A percentile compares a stretch with the other conserved stretches of the same genome.
Evolutionary conservation across 1,140 invertebrate species (phyloP).

Genomic region (Procambarus clarkii): DNA sequence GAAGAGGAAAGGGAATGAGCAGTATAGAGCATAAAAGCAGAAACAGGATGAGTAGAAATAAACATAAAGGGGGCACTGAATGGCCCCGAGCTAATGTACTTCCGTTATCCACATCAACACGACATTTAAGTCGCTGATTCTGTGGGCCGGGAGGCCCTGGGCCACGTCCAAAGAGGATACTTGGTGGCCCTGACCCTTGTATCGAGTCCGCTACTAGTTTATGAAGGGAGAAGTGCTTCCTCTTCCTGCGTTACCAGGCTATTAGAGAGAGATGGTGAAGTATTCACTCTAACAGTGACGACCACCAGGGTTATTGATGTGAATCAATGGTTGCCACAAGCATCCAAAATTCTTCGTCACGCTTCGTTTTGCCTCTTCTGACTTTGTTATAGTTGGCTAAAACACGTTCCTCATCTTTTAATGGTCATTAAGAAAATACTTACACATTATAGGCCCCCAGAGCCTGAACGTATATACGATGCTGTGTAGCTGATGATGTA

Average conservation of each 20-base stretch:
- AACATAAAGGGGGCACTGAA: not conserved
- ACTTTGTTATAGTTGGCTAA: not conserved
- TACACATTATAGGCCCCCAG: too few species aligned
- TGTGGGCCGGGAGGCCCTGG: too few species aligned
- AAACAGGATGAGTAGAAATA: not conserved
- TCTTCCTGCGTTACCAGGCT: constrained; percentile 14
- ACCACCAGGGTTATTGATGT: constrained; percentile 17
- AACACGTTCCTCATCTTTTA: too few species aligned
- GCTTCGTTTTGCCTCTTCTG: not conserved
- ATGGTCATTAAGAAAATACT: too few species aligned
- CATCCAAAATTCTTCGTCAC: not conserved
- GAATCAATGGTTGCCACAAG: not conserved
- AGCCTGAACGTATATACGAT: too few species aligned
- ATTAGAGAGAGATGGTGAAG: not conserved
- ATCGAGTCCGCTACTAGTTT: not conserved
- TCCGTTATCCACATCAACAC: not conserved
- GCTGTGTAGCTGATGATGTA: too few species aligned
- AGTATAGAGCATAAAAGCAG: too few species aligned
- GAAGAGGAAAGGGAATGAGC: not conserved
- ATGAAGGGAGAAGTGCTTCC: constrained; percentile 4
- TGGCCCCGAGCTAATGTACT: not conserved
- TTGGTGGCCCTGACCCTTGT: not conserved
- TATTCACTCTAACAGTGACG: not conserved
- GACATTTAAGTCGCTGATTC: not conserved
- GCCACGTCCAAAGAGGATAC: not conserved